Conservation (phyloP, 2,113 vertebrate genomes). For the Scatophagus argus region DNA sequence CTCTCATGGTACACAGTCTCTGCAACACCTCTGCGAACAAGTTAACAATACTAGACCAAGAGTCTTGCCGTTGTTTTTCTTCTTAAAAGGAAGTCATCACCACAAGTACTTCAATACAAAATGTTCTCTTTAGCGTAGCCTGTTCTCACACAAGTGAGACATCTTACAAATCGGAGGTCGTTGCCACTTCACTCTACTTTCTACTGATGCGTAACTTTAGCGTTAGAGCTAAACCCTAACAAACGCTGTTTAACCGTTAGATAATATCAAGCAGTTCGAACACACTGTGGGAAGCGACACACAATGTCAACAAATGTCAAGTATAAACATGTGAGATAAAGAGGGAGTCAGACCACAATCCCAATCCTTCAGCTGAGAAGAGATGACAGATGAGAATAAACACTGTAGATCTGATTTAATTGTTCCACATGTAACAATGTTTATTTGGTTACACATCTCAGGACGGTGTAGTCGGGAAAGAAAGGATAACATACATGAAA, state of each 20-base stretch:
- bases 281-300: neutral
- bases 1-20: too few species aligned
- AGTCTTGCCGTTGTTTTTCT: neutral
- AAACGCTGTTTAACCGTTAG: neutral
- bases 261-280: neutral
- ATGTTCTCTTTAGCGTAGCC: neutral
- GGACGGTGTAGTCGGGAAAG: neutral
- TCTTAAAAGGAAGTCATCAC: slow-evolving; percentile 41
- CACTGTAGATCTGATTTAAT: neutral
- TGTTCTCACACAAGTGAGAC: neutral
- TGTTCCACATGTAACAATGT: neutral
- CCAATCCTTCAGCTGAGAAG: neutral
- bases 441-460: neutral
- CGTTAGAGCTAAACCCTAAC: neutral
- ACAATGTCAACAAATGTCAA: neutral
- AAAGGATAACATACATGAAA: neutral
- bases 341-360: neutral
- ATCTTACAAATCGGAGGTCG: neutral
- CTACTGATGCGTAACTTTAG: neutral
- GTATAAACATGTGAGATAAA: neutral
- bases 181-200: neutral
- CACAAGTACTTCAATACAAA: slow-evolving; percentile 19
- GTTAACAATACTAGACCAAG: too few species aligned
- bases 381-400: neutral
- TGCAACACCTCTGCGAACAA: too few species aligned